These are phyloP conservation scores for Etheostoma nigrum DNA, from an alignment of 2,797 vertebrate genomes.

Conservation along the genomic window DNA sequence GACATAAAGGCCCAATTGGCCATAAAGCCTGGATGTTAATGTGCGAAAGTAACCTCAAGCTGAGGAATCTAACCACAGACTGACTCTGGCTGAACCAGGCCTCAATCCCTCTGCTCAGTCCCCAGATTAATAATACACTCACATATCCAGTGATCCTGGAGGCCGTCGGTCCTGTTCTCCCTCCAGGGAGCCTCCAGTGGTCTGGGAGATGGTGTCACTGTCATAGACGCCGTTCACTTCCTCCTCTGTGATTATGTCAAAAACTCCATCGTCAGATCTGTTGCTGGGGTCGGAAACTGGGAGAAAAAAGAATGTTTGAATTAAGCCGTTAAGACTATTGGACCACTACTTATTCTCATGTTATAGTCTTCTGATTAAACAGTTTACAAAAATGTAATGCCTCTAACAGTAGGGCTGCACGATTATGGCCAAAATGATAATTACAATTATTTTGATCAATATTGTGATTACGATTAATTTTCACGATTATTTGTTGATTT, in stretches of 20 bases:
- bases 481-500: no score
- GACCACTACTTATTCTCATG: background rate
- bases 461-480: no score
- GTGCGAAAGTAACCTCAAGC: no score
- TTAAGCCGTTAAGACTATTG: background rate
- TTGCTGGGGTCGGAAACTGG: constrained; percentile 81
- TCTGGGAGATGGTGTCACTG: constrained; percentile 84
- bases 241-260: constrained; percentile 97
- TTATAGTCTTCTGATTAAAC: background rate
- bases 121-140: constrained; percentile 69
- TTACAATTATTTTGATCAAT: no score
- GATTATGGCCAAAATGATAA: no score
- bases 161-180: constrained; percentile 83
- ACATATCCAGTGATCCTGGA: constrained; percentile 83
- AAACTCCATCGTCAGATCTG: constrained; percentile 88
- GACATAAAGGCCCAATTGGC: no score
- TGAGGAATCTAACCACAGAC: constrained; percentile 13
- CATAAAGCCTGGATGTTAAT: no score
- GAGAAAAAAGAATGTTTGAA: constrained; percentile 3
- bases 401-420: background rate
- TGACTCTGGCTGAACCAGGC: background rate
- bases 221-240: constrained; percentile 93
- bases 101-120: background rate
- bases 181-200: constrained; percentile 80
- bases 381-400: background rate